These are phyloP conservation scores for Tanytarsus gracilentus DNA, from an alignment of 2,888 invertebrate genomes.

Conservation along the genomic window DNA sequence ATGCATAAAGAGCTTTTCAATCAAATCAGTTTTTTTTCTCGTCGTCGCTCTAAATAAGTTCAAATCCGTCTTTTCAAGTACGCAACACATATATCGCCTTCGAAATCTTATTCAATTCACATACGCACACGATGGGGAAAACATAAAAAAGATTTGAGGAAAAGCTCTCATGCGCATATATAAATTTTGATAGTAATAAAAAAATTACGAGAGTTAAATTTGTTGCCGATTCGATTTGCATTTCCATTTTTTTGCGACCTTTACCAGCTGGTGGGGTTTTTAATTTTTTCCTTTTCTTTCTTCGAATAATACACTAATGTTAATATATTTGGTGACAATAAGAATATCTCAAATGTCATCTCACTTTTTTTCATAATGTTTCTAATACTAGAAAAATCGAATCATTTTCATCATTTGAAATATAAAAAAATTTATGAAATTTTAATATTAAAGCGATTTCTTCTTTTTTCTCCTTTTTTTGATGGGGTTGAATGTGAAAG, in stretches of 20 bases:
- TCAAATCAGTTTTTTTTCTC: too few relatives aligned
- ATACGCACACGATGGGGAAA: too few relatives aligned
- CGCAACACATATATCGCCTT: too few relatives aligned
- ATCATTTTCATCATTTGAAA: conserved; percentile 3
- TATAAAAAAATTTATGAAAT: conserved; percentile 24
- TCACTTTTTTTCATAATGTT: neutral
- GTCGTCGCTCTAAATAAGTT: too few relatives aligned
- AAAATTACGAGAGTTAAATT: neutral
- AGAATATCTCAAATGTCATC: conserved; percentile 7
- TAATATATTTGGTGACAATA: neutral
- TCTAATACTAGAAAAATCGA: conserved; percentile 24
- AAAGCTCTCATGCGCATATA: too few relatives aligned
- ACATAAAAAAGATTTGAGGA: too few relatives aligned
- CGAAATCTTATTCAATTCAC: too few relatives aligned
- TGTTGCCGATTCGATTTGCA: neutral
- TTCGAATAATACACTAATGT: neutral
- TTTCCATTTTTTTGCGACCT: conserved; percentile 3
- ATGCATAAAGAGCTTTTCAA: too few relatives aligned
- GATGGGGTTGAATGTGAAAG: neutral
- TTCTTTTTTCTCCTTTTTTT: neutral
- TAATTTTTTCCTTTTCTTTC: neutral
- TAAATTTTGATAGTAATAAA: too few relatives aligned
- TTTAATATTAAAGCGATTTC: conserved; percentile 21
- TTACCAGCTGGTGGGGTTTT: conserved; percentile 9
- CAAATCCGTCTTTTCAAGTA: too few relatives aligned